A percentile compares a stretch with the other conserved stretches of the same genome.
phyloP scores from a whole-genome alignment of 1,140 invertebrate genomes.

The Drosophila baimaii region DNA sequence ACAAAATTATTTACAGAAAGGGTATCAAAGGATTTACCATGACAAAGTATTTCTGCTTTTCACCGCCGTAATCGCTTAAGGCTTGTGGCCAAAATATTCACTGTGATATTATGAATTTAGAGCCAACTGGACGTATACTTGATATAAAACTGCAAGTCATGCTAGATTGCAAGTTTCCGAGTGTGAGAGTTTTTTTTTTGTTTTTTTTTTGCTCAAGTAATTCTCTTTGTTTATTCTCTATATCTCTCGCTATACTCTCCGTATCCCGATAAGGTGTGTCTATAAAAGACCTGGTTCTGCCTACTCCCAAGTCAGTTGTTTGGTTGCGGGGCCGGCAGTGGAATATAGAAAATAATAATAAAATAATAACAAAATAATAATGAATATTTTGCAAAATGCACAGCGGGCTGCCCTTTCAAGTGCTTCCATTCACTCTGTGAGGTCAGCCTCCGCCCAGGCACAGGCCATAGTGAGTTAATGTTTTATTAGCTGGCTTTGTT shows the following conservation, averaged over 20 bases:
- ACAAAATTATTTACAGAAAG: background rate
- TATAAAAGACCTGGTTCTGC: background rate
- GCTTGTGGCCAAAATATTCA: background rate
- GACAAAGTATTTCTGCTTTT: background rate
- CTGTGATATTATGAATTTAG: background rate
- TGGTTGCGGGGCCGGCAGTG: background rate
- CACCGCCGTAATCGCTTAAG: background rate
- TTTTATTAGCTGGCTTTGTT: background rate
- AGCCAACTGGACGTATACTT: background rate
- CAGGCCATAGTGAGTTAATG: conserved; percentile 2
- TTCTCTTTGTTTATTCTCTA: conserved; percentile 8
- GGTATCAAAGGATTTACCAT: background rate
- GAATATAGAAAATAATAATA: background rate
- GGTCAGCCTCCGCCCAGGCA: background rate
- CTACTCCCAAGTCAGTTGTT: background rate
- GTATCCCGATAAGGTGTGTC: conserved; percentile 5
- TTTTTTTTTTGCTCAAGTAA: conserved; percentile 25
- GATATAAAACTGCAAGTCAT: conserved; percentile 24
- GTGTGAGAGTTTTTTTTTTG: background rate
- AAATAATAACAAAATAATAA: conserved; percentile 9
- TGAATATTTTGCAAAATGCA: conserved; percentile 19
- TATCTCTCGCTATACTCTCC: too few relatives aligned
- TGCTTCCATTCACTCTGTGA: background rate
- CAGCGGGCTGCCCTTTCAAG: background rate
- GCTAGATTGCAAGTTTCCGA: background rate